Conservation (phyloP, 2,797 vertebrate genomes). For the Hippocampus kuda region DNA sequence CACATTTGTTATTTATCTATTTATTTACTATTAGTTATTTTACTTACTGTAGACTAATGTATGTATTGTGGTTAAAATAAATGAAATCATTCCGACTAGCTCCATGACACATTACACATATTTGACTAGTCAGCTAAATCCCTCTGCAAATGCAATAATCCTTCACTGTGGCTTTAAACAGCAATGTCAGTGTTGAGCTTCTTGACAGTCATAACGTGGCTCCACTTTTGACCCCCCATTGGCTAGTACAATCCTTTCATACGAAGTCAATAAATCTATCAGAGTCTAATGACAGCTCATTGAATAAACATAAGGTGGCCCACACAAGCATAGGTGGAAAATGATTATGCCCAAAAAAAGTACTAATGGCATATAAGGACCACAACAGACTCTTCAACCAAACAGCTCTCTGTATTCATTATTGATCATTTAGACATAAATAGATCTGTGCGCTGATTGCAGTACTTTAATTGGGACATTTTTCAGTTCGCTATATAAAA, state of each 20-base stretch:
- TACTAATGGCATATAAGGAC: no score
- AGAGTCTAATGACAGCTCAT: conserved; percentile 26
- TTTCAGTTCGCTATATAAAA: no score
- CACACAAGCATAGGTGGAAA: no score
- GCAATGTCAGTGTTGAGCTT: conserved; percentile 21
- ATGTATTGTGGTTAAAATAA: neutral
- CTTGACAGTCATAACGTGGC: conserved; percentile 49
- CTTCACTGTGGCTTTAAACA: neutral
- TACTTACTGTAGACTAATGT: neutral
- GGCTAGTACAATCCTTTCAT: conserved; percentile 42
- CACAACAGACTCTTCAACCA: no score
- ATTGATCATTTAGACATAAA: no score
- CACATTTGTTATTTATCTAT: conserved; percentile 2
- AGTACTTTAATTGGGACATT: no score
- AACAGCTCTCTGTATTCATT: no score
- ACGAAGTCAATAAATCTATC: conserved; percentile 43
- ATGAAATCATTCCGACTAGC: neutral
- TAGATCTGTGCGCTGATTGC: no score
- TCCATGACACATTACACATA: neutral
- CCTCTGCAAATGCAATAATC: neutral
- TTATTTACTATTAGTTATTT: neutral
- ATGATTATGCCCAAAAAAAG: no score
- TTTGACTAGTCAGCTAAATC: neutral
- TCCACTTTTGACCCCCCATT: conserved; percentile 37
- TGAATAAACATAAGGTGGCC: conserved; percentile 15